Evolutionary conservation across 2,797 vertebrate genomes (phyloP), one percentile per base, ranked within the genome.

Genomic region (Tadarida brasiliensis): DNA sequence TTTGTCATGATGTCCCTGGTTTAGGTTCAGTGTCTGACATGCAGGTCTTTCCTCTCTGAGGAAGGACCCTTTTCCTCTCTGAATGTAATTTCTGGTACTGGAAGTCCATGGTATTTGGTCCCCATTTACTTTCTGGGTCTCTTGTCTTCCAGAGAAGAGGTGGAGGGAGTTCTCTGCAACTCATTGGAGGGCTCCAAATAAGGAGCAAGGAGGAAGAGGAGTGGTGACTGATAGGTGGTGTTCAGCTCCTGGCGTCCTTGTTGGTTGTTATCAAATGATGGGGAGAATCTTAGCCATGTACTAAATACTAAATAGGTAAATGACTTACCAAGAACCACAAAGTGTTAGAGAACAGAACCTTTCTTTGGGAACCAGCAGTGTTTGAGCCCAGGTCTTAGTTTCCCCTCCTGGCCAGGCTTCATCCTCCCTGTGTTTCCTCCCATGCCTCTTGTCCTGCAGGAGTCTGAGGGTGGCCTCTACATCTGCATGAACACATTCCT

Each of bases 401-500:
- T 70, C 20, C 71, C 28, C 73, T 74, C 49, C 28, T 47, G 17
- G 22, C 94, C n/a, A 63, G 56, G 47, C 49, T 76, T 88, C 30
- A 93, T 57, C 80, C 17, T 49, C n/a, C 68, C 70, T 28, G 7
- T 61, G 19, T 94, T 71, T 78, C 57, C 33, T 28, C 57, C 17
- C n/a, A n/a, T 65, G 22, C 61, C 26, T 84, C 12, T 56, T 81
- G 74, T 59, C 57, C 0, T 92, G 54, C 95, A 99, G 99, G 99
- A 99, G 97, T 99, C 99, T 15, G 99, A 99, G 82, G 99, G 99
- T 0, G 99, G 99, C 54, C 98, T 99, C 94, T 99, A 99, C 96
- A 99, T 99, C 97, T 99, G 99, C 97, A 99, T 99, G 99, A 99
- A 99, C 98, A 99, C 99, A 73, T 99, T 99, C 98, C 98, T 99